Evolutionary conservation across 2,797 vertebrate genomes (phyloP).

Genomic region (Girardinus metallicus): DNA sequence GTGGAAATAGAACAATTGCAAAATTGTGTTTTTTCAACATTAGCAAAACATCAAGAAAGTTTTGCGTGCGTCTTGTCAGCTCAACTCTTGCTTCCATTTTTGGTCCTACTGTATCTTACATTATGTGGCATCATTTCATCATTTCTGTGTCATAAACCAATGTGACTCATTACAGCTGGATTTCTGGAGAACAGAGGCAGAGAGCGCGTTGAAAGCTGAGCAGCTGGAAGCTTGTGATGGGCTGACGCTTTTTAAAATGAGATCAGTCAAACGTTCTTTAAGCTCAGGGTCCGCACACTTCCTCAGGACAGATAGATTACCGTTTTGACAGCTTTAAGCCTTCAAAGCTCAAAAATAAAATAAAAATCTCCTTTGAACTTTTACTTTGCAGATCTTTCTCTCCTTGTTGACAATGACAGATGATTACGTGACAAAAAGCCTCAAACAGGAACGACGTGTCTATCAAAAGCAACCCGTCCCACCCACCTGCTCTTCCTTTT

Average conservation of each 20-base stretch:
- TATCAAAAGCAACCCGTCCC: background rate
- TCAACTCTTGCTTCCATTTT: too few species aligned
- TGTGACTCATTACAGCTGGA: background rate
- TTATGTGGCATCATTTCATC: background rate
- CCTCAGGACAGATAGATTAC: slow-evolving; percentile 67
- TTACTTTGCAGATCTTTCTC: slow-evolving; percentile 23
- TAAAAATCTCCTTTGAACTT: slow-evolving; percentile 44
- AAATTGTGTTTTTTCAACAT: too few species aligned
- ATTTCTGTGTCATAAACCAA: background rate
- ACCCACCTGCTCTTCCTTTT: background rate
- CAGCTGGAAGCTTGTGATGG: slow-evolving; percentile 36
- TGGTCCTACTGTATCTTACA: too few species aligned
- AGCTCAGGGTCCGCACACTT: slow-evolving; percentile 43
- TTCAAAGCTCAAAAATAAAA: slow-evolving; percentile 48
- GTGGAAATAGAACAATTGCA: too few species aligned
- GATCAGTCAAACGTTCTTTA: slow-evolving; percentile 47
- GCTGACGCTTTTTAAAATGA: slow-evolving; percentile 34
- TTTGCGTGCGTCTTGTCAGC: too few species aligned
- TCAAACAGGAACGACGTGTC: slow-evolving; percentile 7
- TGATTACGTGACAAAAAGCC: slow-evolving; percentile 1
- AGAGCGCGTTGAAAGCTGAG: background rate
- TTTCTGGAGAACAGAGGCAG: background rate
- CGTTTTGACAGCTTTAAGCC: slow-evolving; percentile 63
- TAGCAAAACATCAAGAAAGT: too few species aligned
- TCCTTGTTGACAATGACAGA: slow-evolving; percentile 24